Base-by-base conservation (phyloP, 2,888 invertebrate species). In the Lingula anatina region DNA sequence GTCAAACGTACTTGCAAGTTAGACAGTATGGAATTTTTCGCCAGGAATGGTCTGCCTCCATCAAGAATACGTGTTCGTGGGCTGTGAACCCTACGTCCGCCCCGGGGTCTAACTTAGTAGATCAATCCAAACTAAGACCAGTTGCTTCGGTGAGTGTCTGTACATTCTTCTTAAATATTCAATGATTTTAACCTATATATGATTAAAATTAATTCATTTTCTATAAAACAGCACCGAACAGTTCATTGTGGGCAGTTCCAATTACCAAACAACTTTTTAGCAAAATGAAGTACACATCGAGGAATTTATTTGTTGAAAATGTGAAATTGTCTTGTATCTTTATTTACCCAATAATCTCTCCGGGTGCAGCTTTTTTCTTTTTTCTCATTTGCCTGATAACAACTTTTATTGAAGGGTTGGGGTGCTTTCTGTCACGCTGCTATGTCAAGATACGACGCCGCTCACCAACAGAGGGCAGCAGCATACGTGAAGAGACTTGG, bases 31-130 rank as follows among this genome's bases (percentile, higher is more conserved):
- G 28, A 18, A 23, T 23, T 27, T n/a, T 39, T 44, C 37, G 31
- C 3, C 45, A 66, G 66, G 66, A 66, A 44, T 66, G 66, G 66
- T 64, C 66, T 0, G 49, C 42, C 3, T 60, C 60, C 24, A 63
- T 66, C 12, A 38, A 55, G 26, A 49, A 63, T 20, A 51, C 58
- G 21, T 66, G 66, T 47, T 50, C 54, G 24, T 56, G 54, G 49
- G 60, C 64, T 1, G 58, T 63, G 35, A 52, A 62, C 46, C 64
- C 65, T 1, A 44, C 46, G 5, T 44, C 42, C 2, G 60, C 60
- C 1, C 49, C 51, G 5, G 55, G 59, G 18, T 53, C 56, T 28
- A 35, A 46, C n/a, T 42, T 44, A 1, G 42, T 55, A 5, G 51
- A 59, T 42, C 53, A 52, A 7, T 44, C 5, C 18, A n/a, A n/a